Base-by-base conservation (phyloP, 2,797 vertebrate species). In the Anabas testudineus region DNA sequence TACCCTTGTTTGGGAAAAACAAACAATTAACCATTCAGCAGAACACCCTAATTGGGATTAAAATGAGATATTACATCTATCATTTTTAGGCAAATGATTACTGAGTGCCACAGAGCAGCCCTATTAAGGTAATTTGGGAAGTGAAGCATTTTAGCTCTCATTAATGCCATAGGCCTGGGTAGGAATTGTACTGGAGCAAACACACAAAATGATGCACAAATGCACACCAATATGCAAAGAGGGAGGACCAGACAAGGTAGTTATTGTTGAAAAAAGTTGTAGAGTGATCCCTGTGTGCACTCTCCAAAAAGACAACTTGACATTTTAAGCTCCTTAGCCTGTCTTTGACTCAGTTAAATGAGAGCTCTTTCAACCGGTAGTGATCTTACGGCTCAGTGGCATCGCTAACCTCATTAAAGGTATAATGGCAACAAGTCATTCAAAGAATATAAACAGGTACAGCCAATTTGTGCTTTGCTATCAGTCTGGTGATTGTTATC, bases 11-110 rank as follows among this genome's bases (percentile, higher is more conserved):
- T 64, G 71, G 68, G 68, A 80, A 88, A 93, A 94, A 92, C 84
- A 93, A 94, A 93, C 91, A 94, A 92, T 93, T 93, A 94, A 91
- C 87, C 78, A 91, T 90, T 91, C 90, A 92, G 89, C 91, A 91
- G 85, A 91, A 91, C 78, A 52, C 76, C 48, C 84, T 92, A 83
- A 93, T 92, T 93, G 89, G 90, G 87, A 92, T 90, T 90, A 89
- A 91, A 93, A 90, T 78, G 52, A 86, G 84, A 91, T 87, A 89
- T 90, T 88, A 84, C 81, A 88, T 89, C 86, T 86, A 90, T 91
- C 82, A 88, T 88, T 79, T 90, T 87, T 77, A 66, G 80, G 78
- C 65, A 84, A 92, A 91, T 87, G 84, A 92, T 90, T 87, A 92
- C 64, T 45, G 56, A 85, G 83, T 67, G 78, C 67, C 73, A 80